A percentile compares a stretch with the other conserved stretches of the same genome.
Conservation (phyloP, 1,140 invertebrate species). For the Drosophila tani region DNA sequence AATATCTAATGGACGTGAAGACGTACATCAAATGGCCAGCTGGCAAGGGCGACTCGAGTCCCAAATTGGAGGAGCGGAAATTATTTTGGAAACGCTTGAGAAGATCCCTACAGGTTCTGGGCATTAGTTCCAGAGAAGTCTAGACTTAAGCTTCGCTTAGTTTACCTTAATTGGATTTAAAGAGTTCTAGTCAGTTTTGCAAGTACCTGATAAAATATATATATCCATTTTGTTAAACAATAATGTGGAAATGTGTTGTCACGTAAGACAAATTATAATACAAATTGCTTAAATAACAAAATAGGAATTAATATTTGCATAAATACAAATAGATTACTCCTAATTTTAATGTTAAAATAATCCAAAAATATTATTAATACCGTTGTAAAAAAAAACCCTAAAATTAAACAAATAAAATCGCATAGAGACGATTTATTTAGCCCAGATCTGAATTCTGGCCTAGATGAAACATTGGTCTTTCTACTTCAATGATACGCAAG, state of each 20-base stretch:
- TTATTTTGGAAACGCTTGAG: slow-evolving; percentile 82
- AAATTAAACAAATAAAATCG: too few species aligned
- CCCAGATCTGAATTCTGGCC: too few species aligned
- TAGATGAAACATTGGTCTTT: too few species aligned
- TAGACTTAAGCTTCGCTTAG: slow-evolving; percentile 12
- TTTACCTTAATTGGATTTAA: slow-evolving; percentile 5
- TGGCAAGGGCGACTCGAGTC: slow-evolving; percentile 40
- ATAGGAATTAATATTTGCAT: too few species aligned
- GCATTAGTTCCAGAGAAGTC: slow-evolving; percentile 47
- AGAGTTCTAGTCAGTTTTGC: slow-evolving; percentile 62
- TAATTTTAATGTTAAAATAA: too few species aligned
- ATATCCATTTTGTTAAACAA: not conserved
- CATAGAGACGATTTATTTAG: too few species aligned
- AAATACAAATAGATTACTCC: too few species aligned
- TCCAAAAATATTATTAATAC: too few species aligned
- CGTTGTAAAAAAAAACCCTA: too few species aligned
- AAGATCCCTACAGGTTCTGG: slow-evolving; percentile 62
- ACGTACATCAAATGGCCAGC: slow-evolving; percentile 88
- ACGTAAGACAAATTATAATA: not conserved
- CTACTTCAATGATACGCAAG: too few species aligned
- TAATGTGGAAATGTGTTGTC: not conserved
- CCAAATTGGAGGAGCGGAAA: slow-evolving; percentile 74
- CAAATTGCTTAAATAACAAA: too few species aligned
- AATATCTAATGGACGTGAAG: slow-evolving; percentile 88
- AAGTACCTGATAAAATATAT: slow-evolving; percentile 66